Evolutionary conservation across 2,113 vertebrate genomes (phyloP), one percentile per base, ranked within the genome.

Genomic region (Cyanoderma ruficeps): DNA sequence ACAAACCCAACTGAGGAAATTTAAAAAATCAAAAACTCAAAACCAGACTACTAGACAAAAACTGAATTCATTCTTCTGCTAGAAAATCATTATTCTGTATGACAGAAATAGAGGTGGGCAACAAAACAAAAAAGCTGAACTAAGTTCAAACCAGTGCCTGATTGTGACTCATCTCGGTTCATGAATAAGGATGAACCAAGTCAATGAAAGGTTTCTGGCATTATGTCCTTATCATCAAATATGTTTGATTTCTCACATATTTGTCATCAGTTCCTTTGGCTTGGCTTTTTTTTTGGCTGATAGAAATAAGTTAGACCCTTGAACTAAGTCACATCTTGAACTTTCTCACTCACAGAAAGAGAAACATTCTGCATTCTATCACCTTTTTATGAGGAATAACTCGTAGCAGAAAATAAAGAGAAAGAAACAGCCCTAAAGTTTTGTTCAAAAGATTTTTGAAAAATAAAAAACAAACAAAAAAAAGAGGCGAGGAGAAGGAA

Each of bases 131-230:
- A 95, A 89, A 96, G 87, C 78, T 96, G 87, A 95, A 89, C 91
- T 87, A 94, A 91, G 93, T 96, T 97, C 93, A 96, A 95, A 80
- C n/a, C 55, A 85, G 75, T 83, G 94, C 84, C 88, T 95, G 89
- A 56, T 68, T 78, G 63, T 95, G 95, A 97, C 89, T 97, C 96
- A 95, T 96, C 81, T 87, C 87, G 80, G 81, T 87, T 97, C 95
- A 97, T 94, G 95, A 97, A 97, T 97, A 97, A 95, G 95, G 78
- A 96, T 97, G 95, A 97, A 96, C 67, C 39, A 85, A 97, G 87
- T 91, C 93, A 95, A 61, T 90, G 70, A 65, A 91, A 96, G 56
- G 70, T 94, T 96, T 91, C 91, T 97, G 95, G 91, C 95, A 93
- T 91, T 96, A 89, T 44, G 77, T 96, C 91, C 78, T 89, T 82